Conservation (phyloP, 2,113 vertebrate species). For the Patagioenas fasciata region DNA sequence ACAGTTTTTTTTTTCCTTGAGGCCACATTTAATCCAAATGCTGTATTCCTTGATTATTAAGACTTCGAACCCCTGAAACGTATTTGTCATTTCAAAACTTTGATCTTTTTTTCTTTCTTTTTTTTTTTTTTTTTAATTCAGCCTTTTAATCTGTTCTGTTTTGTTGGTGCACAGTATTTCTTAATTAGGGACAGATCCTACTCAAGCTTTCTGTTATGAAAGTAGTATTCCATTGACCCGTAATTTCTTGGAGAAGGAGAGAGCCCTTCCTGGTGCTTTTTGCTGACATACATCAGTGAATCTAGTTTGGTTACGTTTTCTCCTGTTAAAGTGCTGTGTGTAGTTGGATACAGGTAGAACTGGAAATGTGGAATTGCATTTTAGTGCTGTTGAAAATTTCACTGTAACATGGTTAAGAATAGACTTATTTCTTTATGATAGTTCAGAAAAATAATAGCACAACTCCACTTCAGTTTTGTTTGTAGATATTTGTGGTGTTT, state of each 20-base stretch:
- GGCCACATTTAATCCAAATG: conserved; percentile 36
- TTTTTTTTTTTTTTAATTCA: background rate
- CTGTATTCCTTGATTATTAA: background rate
- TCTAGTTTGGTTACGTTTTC: background rate
- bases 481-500: background rate
- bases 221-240: background rate
- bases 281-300: background rate
- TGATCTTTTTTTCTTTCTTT: background rate
- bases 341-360: background rate
- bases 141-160: background rate
- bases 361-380: background rate
- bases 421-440: background rate
- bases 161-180: background rate
- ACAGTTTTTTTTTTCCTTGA: background rate
- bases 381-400: background rate
- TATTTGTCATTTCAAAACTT: conserved; percentile 15
- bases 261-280: background rate
- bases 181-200: background rate
- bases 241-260: background rate
- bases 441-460: background rate
- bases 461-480: background rate
- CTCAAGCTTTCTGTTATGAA: background rate
- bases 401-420: background rate
- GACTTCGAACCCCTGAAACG: background rate
- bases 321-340: background rate